Base-by-base conservation (phyloP, 2,888 invertebrate genomes). In the Polylopha cassiicola region DNA sequence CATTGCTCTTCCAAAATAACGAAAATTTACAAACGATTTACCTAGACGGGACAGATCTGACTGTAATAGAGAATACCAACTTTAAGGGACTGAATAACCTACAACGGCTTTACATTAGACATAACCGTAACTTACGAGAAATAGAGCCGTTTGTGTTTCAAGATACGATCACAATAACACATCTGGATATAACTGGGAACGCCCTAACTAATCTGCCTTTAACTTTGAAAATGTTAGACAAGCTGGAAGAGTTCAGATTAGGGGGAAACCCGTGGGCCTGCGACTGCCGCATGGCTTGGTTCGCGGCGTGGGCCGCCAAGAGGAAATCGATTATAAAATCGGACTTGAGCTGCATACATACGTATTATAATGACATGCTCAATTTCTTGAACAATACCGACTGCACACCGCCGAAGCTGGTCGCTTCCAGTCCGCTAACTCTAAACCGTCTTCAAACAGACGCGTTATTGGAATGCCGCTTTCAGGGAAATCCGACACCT, bases 221-320 rank as follows among this genome's bases (percentile, higher is more conserved):
- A 37, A 90, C 92, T 8, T 67, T 96, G 34, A 87, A 88, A 34
- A 87, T 89, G 55, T 77, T 95, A 37, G 81, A 87, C 4, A 74
- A 87, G 29, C 73, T 95, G 37, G 78, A 87, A 51, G 87, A 88
- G 46, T 72, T 95, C 15, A 88, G 89, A 50, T 88, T 95, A 50
- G 84, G 88, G 18, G 89, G 89, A 39, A 96, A 96, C 68, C 91
- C 91, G 15, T 95, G 94, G 91, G 89, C 90, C 9, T 96, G 96
- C 78, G 94, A 95, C 71, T 96, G 96, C 61, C 89, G 92, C 30
- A 92, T 94, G 89, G 89, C 89, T 49, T 95, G 95, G 95, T 89
- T 94, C 51, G 73, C 65, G 10, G 54, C 52, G 29, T 84, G 84
- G 84, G 86, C 89, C 5, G 88, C 88, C 37, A 76, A 68, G 47